Percentiles rank a stretch among this genome's conserved stretches.
phyloP scores from a whole-genome alignment of 1,140 invertebrate genomes.

The Mercenaria mercenaria region DNA sequence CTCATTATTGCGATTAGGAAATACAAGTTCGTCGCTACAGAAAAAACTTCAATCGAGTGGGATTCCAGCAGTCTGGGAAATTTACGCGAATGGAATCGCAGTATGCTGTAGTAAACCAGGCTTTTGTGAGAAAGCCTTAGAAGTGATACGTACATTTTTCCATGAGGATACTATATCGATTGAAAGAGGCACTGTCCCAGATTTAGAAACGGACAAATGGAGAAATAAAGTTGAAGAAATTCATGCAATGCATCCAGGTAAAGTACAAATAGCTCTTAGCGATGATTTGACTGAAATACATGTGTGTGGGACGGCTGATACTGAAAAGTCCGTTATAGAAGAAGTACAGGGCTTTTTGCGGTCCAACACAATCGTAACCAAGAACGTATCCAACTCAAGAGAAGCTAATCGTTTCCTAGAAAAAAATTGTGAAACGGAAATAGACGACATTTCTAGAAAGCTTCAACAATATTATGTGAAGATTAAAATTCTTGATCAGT shows the following conservation, averaged over 20 bases:
- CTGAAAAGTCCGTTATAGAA: neutral
- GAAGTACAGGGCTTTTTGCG: neutral
- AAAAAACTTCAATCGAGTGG: neutral
- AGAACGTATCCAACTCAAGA: neutral
- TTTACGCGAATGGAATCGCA: neutral
- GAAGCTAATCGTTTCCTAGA: neutral
- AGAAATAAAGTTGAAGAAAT: neutral
- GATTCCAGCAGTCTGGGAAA: neutral
- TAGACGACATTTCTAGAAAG: neutral
- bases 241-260: neutral
- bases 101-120: neutral
- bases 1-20: neutral
- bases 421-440: neutral
- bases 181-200: neutral
- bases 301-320: neutral
- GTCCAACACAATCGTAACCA: neutral
- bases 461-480: neutral
- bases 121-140: neutral
- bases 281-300: neutral
- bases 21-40: neutral
- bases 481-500: neutral
- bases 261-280: neutral
- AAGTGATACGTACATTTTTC: neutral
- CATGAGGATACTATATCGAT: neutral
- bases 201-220: neutral